Percentiles rank a stretch among this genome's conserved stretches.
phyloP scores from a whole-genome alignment of 2,888 invertebrate species.

The Philereme vetulata region DNA sequence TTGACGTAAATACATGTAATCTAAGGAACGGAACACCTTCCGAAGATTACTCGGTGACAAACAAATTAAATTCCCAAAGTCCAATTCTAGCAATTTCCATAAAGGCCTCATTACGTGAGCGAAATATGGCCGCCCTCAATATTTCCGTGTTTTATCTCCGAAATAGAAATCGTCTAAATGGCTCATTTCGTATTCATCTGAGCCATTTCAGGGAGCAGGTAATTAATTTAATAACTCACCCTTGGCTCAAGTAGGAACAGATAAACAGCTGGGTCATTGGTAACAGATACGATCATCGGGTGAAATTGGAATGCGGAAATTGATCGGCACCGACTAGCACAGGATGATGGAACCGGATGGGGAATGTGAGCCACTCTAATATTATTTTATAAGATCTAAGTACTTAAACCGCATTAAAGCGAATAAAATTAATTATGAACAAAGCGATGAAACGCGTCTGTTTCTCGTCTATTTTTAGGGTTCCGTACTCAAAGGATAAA shows the following conservation, averaged over 20 bases:
- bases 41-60: constrained; percentile 17
- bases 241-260: not conserved
- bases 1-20: constrained; percentile 6
- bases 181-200: constrained; percentile 39
- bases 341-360: no score
- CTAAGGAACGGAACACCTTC: not conserved
- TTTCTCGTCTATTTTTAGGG: no score
- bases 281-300: no score
- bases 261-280: not conserved
- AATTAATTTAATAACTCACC: constrained; percentile 42
- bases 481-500: no score
- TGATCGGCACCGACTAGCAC: no score
- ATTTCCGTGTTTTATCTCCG: constrained; percentile 41
- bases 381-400: no score
- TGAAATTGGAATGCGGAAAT: no score
- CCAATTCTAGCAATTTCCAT: constrained; percentile 28
- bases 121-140: constrained; percentile 28
- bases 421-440: no score
- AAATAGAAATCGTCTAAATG: constrained; percentile 37
- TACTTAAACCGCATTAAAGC: no score
- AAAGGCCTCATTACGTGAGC: constrained; percentile 29
- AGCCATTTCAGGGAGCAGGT: constrained; percentile 34
- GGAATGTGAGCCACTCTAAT: no score
- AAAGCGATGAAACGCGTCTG: no score
- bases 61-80: constrained; percentile 24